Base-by-base conservation (phyloP, 2,888 invertebrate species). In the Eilema sororculum region DNA sequence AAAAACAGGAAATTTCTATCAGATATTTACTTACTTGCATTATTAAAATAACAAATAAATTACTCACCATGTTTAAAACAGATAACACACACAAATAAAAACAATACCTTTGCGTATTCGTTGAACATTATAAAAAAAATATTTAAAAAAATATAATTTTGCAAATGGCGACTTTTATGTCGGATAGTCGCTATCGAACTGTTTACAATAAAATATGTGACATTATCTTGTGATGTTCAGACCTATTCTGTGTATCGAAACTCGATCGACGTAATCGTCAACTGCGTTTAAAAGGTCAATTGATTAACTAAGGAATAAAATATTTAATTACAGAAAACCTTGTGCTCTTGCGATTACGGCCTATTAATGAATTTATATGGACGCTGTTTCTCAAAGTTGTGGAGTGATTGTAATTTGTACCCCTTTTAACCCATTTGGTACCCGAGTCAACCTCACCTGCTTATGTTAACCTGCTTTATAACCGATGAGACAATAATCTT, bases 141-240 rank as follows among this genome's bases (percentile, higher is more conserved):
- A 65, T 62, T 65, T 59, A 68, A 60, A 41, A 57, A 41, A 52
- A 60, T 20, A 37, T 22, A 58, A 9, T 30, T 67, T 71, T 12
- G n/a, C 24, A 61, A 30, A 68, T 64, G 70, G 81, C 69, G 84
- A 77, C 81, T 73, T 78, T 61, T 71, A 74, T 73, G 72, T 58
- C 64, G 74, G 79, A 73, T 72, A 37, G 83, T 74, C 72, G 64
- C 60, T 62, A 41, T 71, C 71, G 61, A 66, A 86, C 86, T 86
- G 86, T 83, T 84, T 79, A 84, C 79, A 77, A 76, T 79, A 73
- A 77, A 72, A 57, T 65, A 30, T 52, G 57, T 3, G 66, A 65
- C 62, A 72, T 73, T 12, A 72, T 73, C 22, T 61, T 67, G 68
- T 73, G 66, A 65, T 56, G 62, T 62, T 72, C 63, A 59, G 67